Evolutionary conservation across 2,888 invertebrate species (phyloP).

Genomic region (Acrobasis repandana): DNA sequence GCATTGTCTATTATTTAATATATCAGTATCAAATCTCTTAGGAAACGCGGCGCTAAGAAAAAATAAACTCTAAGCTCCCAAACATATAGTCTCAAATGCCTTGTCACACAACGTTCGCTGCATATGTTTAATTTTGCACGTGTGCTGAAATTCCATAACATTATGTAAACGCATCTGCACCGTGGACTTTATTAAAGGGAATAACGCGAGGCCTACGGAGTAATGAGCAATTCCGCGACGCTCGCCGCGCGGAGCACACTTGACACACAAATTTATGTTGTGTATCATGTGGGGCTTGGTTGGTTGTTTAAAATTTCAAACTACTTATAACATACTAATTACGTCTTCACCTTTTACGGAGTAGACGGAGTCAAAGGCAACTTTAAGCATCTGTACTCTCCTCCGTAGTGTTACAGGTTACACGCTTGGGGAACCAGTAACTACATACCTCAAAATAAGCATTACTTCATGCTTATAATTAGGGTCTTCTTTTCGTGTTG

Average conservation of each 20-base stretch:
- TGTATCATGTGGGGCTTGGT: not conserved
- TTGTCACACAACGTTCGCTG: not conserved
- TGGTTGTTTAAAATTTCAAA: no score
- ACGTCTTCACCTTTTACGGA: no score
- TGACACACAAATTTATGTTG: constrained; percentile 6
- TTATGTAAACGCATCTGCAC: constrained; percentile 23
- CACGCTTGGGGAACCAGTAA: no score
- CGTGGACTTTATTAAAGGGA: constrained; percentile 21
- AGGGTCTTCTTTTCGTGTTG: no score
- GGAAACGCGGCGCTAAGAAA: not conserved
- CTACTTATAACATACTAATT: no score
- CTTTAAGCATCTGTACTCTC: no score
- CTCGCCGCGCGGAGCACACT: not conserved
- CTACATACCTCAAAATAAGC: no score
- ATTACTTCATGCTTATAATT: no score
- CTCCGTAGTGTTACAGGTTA: no score
- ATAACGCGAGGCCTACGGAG: constrained; percentile 16
- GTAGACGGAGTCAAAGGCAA: no score
- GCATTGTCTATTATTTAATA: not conserved
- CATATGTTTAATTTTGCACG: constrained; percentile 20
- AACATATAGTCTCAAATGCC: not conserved
- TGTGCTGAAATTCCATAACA: constrained; percentile 23
- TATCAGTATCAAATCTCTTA: not conserved
- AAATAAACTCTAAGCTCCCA: not conserved
- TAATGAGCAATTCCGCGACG: constrained; percentile 21